Base-by-base conservation (phyloP, 2,888 invertebrate species). In the Coelopa pilipes region DNA sequence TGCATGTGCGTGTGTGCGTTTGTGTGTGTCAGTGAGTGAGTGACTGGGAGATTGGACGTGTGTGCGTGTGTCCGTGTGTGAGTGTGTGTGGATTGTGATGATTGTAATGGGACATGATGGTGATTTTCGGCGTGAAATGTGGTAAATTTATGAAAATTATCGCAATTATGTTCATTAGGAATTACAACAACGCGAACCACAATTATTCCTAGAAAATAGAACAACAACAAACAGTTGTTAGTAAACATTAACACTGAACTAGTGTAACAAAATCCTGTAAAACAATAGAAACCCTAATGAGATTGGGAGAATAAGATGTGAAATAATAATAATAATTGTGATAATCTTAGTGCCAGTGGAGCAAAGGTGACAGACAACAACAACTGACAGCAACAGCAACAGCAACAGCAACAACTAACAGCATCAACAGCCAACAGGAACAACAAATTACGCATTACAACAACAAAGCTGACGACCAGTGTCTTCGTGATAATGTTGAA, bases 71-170 rank as follows among this genome's bases (percentile, higher is more conserved):
- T 15, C 13, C 15, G 3, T 53, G 53, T 34, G 34, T 34, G 15
- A 15, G 53, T 5, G 53, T 53, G 53, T 13, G 53, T 53, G 53
- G 10, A 3, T 15, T 15, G 53, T 53, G 13, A 3, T 3, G n/a
- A 15, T 15, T n/a, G 53, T n/a, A 15, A 53, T 15, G 60, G 47
- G 34, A 72, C 60, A 78, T 60, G 72, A 74, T 66, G 74, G 67
- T 68, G 49, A 71, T 59, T 49, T 59, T 24, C 70, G 74, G 59
- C 59, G 65, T 59, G 65, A 70, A 74, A 65, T 70, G 69, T 15
- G 24, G 34, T 34, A 68, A 62, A 59, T 66, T 73, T 74, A 49
- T 68, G 66, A 75, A 76, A 72, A 49, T 46, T 21, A 59, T 24
- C 19, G 59, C 67, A 21, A 66, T 34, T 46, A 24, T 50, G 66